Evolutionary conservation across 2,888 invertebrate species (phyloP).

Genomic region (Nymphalis c-album): DNA sequence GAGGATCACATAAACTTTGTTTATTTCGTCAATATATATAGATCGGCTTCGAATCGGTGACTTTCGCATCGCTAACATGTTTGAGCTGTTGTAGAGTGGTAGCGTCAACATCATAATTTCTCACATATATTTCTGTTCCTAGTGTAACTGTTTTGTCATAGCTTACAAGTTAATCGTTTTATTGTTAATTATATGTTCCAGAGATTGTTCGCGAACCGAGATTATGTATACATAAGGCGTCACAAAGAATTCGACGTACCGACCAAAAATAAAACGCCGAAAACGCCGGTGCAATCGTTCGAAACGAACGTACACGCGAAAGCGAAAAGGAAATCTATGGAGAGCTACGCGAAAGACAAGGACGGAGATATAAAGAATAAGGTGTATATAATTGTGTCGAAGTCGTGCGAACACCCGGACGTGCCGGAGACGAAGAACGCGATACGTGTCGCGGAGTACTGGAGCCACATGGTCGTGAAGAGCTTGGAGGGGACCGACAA

Average conservation of each 20-base stretch:
- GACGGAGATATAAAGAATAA: conserved; percentile 36
- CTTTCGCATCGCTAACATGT: no score
- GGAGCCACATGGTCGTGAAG: conserved; percentile 93
- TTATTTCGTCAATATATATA: no score
- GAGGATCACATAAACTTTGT: no score
- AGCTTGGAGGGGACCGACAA: conserved; percentile 82
- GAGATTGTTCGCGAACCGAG: conserved; percentile 91
- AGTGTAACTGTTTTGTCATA: no score
- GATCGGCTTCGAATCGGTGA: no score
- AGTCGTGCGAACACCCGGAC: conserved; percentile 85
- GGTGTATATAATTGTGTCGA: conserved; percentile 80
- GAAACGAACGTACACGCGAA: conserved; percentile 58
- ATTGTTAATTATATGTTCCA: conserved; percentile 51
- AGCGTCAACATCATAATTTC: no score
- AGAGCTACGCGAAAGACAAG: conserved; percentile 41
- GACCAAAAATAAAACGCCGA: background rate
- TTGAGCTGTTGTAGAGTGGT: no score
- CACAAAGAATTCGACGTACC: conserved; percentile 67
- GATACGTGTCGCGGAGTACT: conserved; percentile 89
- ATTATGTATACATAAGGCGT: conserved; percentile 91
- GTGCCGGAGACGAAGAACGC: conserved; percentile 85
- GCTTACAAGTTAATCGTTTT: no score
- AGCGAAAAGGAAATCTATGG: conserved; percentile 60
- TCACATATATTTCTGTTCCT: no score
- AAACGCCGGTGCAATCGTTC: conserved; percentile 13